Evolutionary conservation across 1,140 invertebrate species (phyloP).

Genomic region (Prorops nasuta): DNA sequence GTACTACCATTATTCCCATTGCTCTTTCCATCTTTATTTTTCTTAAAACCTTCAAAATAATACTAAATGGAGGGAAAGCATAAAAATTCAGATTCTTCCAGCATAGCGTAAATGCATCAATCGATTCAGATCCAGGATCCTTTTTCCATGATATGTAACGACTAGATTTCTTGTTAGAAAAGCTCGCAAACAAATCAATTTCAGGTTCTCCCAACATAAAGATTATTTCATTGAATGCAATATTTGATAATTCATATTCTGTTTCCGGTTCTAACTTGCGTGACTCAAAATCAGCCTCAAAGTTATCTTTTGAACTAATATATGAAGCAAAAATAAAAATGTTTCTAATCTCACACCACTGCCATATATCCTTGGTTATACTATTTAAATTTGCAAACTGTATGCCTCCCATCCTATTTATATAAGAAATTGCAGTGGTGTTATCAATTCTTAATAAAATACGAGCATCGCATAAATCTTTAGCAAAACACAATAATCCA

Average conservation of each 20-base stretch:
- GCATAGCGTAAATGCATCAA: background rate
- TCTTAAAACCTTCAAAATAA: background rate
- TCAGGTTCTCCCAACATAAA: background rate
- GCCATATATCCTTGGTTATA: constrained; percentile 1
- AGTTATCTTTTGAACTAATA: background rate
- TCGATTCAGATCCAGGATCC: background rate
- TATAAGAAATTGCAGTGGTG: constrained; percentile 14
- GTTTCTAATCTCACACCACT: constrained; percentile 2
- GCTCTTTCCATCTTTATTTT: background rate
- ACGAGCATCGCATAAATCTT: constrained; percentile 23
- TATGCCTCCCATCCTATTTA: constrained; percentile 9
- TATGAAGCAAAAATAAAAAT: background rate
- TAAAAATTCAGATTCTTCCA: background rate
- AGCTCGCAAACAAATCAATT: background rate
- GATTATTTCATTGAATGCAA: background rate
- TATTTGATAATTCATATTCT: background rate
- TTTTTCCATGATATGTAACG: background rate
- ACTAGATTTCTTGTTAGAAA: background rate
- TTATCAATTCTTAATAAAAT: constrained; percentile 19
- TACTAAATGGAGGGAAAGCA: background rate
- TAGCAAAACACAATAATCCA: background rate
- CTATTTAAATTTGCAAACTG: background rate
- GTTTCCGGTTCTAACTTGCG: background rate
- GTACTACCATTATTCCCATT: background rate
- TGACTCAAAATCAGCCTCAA: background rate